Base-by-base conservation (phyloP, 2,888 invertebrate genomes). In the Apodemia mormo region DNA sequence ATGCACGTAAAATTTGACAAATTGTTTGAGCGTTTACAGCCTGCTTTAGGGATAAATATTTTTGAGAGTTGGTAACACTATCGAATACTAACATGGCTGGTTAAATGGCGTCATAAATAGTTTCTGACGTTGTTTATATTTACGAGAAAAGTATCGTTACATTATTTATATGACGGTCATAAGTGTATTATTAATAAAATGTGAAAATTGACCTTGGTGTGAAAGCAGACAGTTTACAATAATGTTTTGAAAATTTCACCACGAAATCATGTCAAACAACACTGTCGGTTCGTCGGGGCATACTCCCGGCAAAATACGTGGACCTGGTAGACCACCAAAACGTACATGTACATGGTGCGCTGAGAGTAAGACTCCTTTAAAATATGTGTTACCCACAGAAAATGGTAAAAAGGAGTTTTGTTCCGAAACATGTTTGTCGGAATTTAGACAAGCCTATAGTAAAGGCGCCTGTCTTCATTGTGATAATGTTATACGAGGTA, bases 361-460 rank as follows among this genome's bases (percentile, higher is more conserved):
- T 71, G 97, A 97, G 87, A 96, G 95, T 73, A 97, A 97, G 88
- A 95, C 96, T 74, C 96, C 96, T 2, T 86, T 98, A 68, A 97
- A 97, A 83, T 98, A 97, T 88, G 97, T 98, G 45, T 90, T 97
- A 75, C 98, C 98, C 10, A 96, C 96, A 2, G 97, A 97, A 81
- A 96, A 97, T 84, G 97, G 97, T 12, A 98, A 97, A 82, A 98
- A 97, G 82, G 98, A 98, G 83, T 98, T 98, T 87, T 98, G 98
- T 88, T 97, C 98, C 0, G 97, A 97, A 87, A 96, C 96, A 45
- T 98, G 98, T 89, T 94, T 98, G 66, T 96, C 96, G 1, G 97
- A 97, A 90, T 98, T 97, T 85, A 95, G 98, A 68, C 97, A 97
- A 85, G 97, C 97, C 1, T 97, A 97, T 80, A 96, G 96, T 80